Evolutionary conservation across 2,797 vertebrate species (phyloP).

Genomic region (Myotis vivesi): DNA sequence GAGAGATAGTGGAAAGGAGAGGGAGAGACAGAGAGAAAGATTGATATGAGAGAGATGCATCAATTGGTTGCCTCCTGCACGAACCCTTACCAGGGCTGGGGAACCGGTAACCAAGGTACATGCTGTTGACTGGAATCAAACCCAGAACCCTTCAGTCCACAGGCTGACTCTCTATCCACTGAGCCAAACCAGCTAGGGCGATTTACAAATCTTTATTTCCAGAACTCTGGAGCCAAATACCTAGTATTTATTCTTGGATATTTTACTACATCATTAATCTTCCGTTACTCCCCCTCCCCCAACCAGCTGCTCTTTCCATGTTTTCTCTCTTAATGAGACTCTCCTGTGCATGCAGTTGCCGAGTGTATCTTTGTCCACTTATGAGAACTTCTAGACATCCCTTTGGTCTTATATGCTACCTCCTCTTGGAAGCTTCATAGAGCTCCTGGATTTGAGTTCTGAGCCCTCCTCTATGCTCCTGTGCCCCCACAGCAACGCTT

Average conservation of each 20-base stretch:
- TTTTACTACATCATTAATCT: not conserved
- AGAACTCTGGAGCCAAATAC: not conserved
- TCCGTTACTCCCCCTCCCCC: fast-evolving
- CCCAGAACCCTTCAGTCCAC: not conserved
- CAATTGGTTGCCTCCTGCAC: not conserved
- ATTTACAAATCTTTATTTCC: not conserved
- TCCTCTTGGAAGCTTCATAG: not conserved
- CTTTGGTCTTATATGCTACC: not conserved
- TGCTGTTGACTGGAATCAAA: not conserved
- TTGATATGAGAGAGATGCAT: no score
- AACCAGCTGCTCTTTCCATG: not conserved
- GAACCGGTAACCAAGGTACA: not conserved
- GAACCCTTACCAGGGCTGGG: not conserved
- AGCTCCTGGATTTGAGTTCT: not conserved
- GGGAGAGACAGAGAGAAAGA: not conserved
- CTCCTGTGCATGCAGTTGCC: not conserved
- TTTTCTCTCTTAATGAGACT: not conserved
- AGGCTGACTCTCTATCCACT: not conserved
- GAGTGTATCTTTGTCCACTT: not conserved
- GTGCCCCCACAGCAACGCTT: not conserved
- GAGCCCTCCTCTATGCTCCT: not conserved
- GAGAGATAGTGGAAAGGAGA: not conserved
- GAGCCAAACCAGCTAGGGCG: not conserved
- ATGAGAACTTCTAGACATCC: not conserved
- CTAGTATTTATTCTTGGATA: not conserved